These are phyloP conservation scores for Cyphomyrus discorhynchus DNA, from an alignment of 2,113 vertebrate species.

Conservation along the genomic window DNA sequence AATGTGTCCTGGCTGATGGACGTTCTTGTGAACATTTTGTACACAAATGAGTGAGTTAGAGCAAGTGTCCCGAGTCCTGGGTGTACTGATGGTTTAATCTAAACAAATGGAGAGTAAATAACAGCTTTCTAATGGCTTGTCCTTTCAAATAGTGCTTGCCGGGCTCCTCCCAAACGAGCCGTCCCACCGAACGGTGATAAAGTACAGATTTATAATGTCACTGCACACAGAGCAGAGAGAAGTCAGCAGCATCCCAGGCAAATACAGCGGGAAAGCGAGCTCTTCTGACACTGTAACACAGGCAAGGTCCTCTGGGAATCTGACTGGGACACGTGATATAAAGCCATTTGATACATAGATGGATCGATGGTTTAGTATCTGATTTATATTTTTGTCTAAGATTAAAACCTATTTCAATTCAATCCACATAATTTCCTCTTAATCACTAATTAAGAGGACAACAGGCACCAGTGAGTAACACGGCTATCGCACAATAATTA, in stretches of 20 bases:
- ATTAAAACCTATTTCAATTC: not conserved
- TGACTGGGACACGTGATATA: not conserved
- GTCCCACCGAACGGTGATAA: not conserved
- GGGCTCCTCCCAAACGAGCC: not conserved
- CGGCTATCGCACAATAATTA: not conserved
- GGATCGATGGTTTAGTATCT: not conserved
- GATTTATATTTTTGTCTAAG: not conserved
- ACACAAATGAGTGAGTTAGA: not conserved
- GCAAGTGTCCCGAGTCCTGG: not conserved
- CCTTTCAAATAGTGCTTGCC: not conserved
- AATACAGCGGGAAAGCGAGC: not conserved
- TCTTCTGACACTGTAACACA: not conserved
- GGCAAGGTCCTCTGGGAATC: not conserved
- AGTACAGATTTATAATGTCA: not conserved
- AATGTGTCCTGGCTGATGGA: not conserved
- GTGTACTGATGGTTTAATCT: not conserved
- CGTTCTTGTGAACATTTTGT: not conserved
- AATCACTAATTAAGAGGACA: not conserved
- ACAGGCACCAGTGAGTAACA: not conserved
- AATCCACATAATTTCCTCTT: not conserved
- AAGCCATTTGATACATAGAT: not conserved
- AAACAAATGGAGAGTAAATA: not conserved
- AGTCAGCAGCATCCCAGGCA: not conserved
- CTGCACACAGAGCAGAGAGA: not conserved
- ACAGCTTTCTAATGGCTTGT: not conserved